A percentile compares a stretch with the other conserved stretches of the same genome.
Conservation (phyloP, 2,888 invertebrate species). For the Drosophila eohydei region DNA sequence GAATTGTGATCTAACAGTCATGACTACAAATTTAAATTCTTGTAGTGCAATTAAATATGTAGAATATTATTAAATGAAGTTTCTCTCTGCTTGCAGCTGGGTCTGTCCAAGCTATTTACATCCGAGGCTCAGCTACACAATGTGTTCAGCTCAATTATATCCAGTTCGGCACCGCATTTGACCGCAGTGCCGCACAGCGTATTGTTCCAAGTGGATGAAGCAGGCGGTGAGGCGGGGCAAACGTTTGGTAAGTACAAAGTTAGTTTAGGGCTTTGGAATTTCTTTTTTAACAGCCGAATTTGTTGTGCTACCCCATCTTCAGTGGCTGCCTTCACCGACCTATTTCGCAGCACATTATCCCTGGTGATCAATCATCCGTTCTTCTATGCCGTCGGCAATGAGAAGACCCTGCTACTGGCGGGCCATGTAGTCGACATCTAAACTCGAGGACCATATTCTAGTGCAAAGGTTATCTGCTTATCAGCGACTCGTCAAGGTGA, state of each 20-base stretch:
- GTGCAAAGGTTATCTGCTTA: conserved; percentile 34
- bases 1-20: too few species aligned
- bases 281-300: conserved; percentile 39
- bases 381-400: conserved; percentile 65
- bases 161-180: conserved; percentile 66
- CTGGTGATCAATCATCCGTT: conserved; percentile 78
- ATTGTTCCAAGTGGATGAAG: conserved; percentile 55
- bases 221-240: conserved; percentile 43
- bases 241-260: conserved; percentile 59
- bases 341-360: conserved; percentile 63
- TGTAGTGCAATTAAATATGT: background rate
- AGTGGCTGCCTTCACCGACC: conserved; percentile 60
- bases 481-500: conserved; percentile 63
- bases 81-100: conserved; percentile 45
- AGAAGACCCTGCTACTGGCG: conserved; percentile 59
- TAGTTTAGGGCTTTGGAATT: background rate
- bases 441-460: background rate
- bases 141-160: conserved; percentile 57
- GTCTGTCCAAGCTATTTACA: conserved; percentile 56
- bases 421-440: conserved; percentile 71
- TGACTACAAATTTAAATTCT: background rate
- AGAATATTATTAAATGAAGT: background rate
- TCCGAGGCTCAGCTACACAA: conserved; percentile 54
- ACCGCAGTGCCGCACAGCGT: conserved; percentile 60
- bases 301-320: background rate